Evolutionary conservation across 2,797 vertebrate species (phyloP).

Genomic region (Mus caroli): DNA sequence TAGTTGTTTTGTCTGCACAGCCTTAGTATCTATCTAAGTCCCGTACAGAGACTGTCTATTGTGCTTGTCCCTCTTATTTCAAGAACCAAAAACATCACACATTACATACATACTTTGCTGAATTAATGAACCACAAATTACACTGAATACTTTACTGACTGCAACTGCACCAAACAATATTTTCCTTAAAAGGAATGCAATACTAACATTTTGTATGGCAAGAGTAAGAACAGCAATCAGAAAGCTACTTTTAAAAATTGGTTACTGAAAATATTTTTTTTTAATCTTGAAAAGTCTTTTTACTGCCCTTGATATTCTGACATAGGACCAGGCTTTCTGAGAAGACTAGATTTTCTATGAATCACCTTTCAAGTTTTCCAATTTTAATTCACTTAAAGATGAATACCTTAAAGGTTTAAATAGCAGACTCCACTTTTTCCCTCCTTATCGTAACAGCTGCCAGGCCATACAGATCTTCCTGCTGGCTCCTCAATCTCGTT

Average conservation of each 20-base stretch:
- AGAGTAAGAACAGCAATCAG: constrained; percentile 21
- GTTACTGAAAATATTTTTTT: neutral
- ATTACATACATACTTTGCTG: neutral
- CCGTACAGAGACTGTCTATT: neutral
- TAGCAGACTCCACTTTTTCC: constrained; percentile 7
- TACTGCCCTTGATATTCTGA: neutral
- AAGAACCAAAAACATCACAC: constrained; percentile 24
- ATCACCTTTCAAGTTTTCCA: constrained; percentile 6
- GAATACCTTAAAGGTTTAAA: constrained; percentile 8
- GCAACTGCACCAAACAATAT: constrained; percentile 17
- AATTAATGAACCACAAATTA: constrained; percentile 43
- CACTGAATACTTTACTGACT: neutral
- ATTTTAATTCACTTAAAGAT: constrained; percentile 36
- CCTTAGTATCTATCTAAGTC: neutral
- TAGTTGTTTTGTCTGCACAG: neutral
- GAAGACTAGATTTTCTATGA: neutral
- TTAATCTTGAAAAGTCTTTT: no score
- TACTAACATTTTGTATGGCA: constrained; percentile 4
- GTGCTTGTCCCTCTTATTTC: constrained; percentile 6
- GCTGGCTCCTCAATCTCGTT: neutral
- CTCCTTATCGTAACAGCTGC: neutral
- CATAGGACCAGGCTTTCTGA: neutral
- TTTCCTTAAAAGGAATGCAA: constrained; percentile 47
- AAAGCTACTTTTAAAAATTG: constrained; percentile 1
- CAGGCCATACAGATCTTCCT: neutral